A percentile compares a stretch with the other conserved stretches of the same genome.
phyloP scores from a whole-genome alignment of 2,888 invertebrate genomes.

The Myathropa florea region DNA sequence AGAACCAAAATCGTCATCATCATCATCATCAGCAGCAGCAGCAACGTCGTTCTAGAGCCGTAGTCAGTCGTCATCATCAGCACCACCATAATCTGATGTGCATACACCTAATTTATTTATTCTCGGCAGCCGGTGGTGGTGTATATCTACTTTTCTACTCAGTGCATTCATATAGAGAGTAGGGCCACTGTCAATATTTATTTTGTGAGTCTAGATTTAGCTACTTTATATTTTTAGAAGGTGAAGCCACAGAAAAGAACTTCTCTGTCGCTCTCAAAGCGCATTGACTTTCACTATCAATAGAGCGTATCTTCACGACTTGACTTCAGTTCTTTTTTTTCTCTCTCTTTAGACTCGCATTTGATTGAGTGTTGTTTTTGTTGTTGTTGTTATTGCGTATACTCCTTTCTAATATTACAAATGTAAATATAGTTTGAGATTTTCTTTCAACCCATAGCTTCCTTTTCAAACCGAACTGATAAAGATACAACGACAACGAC shows the following conservation, averaged over 20 bases:
- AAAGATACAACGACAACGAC: constrained; percentile 21
- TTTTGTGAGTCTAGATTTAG: constrained; percentile 70
- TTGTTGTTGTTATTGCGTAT: background rate
- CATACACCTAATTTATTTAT: constrained; percentile 68
- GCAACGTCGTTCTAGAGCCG: background rate
- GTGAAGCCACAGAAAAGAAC: constrained; percentile 38
- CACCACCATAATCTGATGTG: constrained; percentile 12
- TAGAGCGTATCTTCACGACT: constrained; percentile 67
- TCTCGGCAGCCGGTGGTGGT: constrained; percentile 61
- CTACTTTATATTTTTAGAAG: constrained; percentile 71
- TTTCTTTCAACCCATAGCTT: constrained; percentile 60
- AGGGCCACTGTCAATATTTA: constrained; percentile 69
- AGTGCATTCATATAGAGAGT: constrained; percentile 40
- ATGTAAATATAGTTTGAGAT: constrained; percentile 67
- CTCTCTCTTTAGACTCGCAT: no score
- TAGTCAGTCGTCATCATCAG: constrained; percentile 3
- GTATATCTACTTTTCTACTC: constrained; percentile 50
- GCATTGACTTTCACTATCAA: constrained; percentile 71
- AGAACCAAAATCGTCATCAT: constrained; percentile 31
- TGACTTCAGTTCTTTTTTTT: no score
- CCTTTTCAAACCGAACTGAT: constrained; percentile 53
- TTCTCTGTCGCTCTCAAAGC: constrained; percentile 40
- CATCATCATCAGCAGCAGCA: constrained; percentile 22
- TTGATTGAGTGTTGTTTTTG: background rate
- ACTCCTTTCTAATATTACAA: constrained; percentile 47